Conservation (phyloP, 2,888 invertebrate species). For the Pyrrhia umbra region DNA sequence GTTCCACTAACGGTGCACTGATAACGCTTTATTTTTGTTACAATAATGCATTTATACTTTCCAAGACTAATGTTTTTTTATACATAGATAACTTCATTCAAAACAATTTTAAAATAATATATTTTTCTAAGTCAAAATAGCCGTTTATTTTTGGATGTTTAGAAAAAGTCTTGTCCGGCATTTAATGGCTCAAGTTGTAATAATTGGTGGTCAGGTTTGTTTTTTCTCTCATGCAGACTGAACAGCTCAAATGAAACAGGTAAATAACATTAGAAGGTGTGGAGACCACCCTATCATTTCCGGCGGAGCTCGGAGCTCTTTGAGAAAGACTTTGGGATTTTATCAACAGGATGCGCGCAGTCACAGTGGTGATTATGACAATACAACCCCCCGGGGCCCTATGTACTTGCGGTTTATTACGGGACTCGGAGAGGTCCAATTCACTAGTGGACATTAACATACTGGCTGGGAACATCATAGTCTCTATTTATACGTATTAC, state of each 20-base stretch:
- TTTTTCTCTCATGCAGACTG: background rate
- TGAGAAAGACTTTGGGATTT: constrained; percentile 23
- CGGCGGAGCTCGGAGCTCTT: constrained; percentile 28
- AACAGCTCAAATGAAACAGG: constrained; percentile 32
- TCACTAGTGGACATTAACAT: constrained; percentile 24
- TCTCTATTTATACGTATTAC: background rate
- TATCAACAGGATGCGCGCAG: constrained; percentile 43
- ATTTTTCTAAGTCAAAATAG: too few relatives aligned
- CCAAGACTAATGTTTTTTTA: background rate
- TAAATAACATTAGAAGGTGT: constrained; percentile 45
- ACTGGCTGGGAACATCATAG: constrained; percentile 4
- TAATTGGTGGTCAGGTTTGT: background rate
- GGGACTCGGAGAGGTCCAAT: constrained; percentile 9
- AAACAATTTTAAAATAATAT: background rate
- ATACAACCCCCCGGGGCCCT: constrained; percentile 23
- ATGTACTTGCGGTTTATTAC: constrained; percentile 22
- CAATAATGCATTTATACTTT: background rate
- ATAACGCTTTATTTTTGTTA: constrained; percentile 39
- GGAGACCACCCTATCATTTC: constrained; percentile 43
- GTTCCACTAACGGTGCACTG: constrained; percentile 39
- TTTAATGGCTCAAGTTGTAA: background rate
- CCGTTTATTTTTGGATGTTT: too few relatives aligned
- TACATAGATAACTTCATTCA: background rate
- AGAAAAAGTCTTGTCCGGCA: background rate
- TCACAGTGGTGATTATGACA: constrained; percentile 30